These are phyloP conservation scores for Drosophila kanapiae DNA, from an alignment of 1,140 invertebrate species.

Conservation along the genomic window DNA sequence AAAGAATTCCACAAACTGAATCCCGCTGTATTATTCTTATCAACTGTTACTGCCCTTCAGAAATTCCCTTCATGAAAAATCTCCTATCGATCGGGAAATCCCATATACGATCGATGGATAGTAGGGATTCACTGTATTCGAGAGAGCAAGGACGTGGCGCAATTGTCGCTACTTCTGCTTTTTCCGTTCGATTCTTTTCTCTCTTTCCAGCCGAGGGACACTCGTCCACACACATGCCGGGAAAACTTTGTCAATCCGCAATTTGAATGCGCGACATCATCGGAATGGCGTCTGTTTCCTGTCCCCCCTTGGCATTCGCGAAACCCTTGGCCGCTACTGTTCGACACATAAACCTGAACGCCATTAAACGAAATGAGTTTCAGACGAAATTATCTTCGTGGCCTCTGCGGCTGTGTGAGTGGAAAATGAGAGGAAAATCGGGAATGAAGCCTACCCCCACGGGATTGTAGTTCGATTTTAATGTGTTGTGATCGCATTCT, in stretches of 20 bases:
- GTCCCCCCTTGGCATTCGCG: conserved; percentile 31
- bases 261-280: conserved; percentile 80
- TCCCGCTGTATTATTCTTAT: neutral
- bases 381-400: conserved; percentile 73
- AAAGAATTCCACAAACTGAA: neutral
- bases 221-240: conserved; percentile 10
- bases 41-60: neutral
- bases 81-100: neutral
- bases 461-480: conserved; percentile 59
- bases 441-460: conserved; percentile 22
- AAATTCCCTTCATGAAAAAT: neutral
- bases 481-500: conserved; percentile 67
- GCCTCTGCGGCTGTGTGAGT: conserved; percentile 10
- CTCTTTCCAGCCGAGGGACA: conserved; percentile 12
- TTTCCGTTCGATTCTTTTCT: conserved; percentile 11
- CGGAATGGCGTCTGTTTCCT: conserved; percentile 59
- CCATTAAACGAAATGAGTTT: conserved; percentile 84
- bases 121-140: conserved; percentile 12
- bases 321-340: conserved; percentile 53
- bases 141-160: conserved; percentile 22
- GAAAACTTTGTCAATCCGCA: conserved; percentile 79
- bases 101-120: neutral
- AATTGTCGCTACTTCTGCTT: conserved; percentile 4
- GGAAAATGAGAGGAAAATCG: conserved; percentile 15
- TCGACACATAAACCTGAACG: conserved; percentile 75